phyloP scores from a whole-genome alignment of 2,888 invertebrate species.

The Argyresthia albistria region DNA sequence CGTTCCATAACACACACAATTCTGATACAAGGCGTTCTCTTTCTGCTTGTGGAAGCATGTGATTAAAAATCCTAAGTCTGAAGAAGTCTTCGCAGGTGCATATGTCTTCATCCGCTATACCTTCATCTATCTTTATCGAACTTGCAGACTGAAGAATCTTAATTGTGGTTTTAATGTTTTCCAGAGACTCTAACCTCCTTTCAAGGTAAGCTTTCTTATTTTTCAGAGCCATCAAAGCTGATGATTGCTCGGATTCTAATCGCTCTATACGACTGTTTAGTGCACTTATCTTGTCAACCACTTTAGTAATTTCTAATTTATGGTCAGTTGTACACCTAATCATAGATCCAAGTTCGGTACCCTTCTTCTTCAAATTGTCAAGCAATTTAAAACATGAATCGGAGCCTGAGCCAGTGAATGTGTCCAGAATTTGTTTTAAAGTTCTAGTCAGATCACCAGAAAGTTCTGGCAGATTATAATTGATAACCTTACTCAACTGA shows the following conservation, averaged over 20 bases:
- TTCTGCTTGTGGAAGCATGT: constrained; percentile 35
- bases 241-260: constrained; percentile 15
- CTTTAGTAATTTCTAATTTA: constrained; percentile 29
- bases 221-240: constrained; percentile 39
- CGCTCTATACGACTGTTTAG: neutral
- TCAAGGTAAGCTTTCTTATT: constrained; percentile 47
- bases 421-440: constrained; percentile 45
- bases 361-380: constrained; percentile 34
- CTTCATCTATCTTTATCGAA: constrained; percentile 12
- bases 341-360: constrained; percentile 37
- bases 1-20: constrained; percentile 50
- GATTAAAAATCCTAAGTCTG: constrained; percentile 53
- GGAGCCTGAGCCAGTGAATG: constrained; percentile 26
- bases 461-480: constrained; percentile 31
- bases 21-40: constrained; percentile 52
- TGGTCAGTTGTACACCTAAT: constrained; percentile 37
- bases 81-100: constrained; percentile 51
- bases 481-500: constrained; percentile 35
- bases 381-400: constrained; percentile 27
- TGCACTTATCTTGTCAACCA: neutral
- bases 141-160: constrained; percentile 23
- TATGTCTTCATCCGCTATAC: constrained; percentile 23
- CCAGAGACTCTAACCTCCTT: constrained; percentile 33
- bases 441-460: constrained; percentile 39
- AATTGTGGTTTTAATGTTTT: constrained; percentile 41